phyloP scores from a whole-genome alignment of 2,797 vertebrate genomes.

The Allobates femoralis region DNA sequence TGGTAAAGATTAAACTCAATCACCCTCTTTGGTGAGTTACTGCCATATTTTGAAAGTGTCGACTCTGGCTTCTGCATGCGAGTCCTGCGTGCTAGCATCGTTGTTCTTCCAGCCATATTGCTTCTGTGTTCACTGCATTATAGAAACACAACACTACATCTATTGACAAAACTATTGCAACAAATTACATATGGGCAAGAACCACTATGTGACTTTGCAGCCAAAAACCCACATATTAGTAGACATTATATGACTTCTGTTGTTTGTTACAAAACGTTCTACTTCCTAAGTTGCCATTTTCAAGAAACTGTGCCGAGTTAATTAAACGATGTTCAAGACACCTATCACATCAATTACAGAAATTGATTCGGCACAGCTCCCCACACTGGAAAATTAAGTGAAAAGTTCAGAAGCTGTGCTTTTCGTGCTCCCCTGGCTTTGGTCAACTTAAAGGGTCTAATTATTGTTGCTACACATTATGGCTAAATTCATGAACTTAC shows the following conservation, averaged over 20 bases:
- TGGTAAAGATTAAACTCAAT: neutral
- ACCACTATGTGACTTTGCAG: neutral
- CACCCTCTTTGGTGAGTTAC: neutral
- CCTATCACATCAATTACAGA: constrained; percentile 24
- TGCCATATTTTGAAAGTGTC: too few relatives aligned
- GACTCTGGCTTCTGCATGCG: neutral
- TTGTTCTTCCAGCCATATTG: neutral
- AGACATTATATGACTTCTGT: neutral
- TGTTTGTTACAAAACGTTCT: constrained; percentile 10
- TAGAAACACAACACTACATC: neutral
- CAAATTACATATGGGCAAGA: neutral
- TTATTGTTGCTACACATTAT: neutral
- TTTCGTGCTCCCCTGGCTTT: neutral
- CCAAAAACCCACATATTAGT: neutral
- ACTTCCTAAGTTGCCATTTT: neutral
- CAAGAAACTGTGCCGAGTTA: constrained; percentile 1
- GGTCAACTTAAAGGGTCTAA: neutral
- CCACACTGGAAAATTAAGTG: constrained; percentile 3
- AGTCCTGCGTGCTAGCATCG: neutral
- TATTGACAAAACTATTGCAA: neutral
- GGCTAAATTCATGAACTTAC: neutral
- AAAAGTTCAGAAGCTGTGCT: neutral
- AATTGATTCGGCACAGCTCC: constrained; percentile 5
- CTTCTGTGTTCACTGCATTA: neutral
- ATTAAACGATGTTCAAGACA: constrained; percentile 12